Base-by-base conservation (phyloP, 2,888 invertebrate genomes). In the Clostera curtula region DNA sequence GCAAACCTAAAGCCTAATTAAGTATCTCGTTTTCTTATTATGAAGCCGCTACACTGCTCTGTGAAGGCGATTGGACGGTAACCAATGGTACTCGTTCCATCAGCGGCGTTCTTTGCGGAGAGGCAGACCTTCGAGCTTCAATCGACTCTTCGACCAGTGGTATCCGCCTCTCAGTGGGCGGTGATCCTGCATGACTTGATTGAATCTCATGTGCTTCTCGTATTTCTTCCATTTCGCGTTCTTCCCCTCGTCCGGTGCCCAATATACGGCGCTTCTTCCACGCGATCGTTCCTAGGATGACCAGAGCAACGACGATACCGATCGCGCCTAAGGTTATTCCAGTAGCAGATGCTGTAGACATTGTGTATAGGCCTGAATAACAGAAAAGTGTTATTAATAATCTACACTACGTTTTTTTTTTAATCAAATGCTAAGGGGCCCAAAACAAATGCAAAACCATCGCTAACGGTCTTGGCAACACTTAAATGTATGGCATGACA, bases 331-430 rank as follows among this genome's bases (percentile, higher is more conserved):
- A 56, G 2, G 66, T 64, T 24, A 82, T 65, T 4, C 74, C 75
- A 0, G 71, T 69, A 1, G 64, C 64, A 7, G 82, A 75, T n/a
- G 76, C 77, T 46, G 67, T 70, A 10, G 82, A 73, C 67, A 80
- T 68, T 36, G 66, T 58, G 52, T 74, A 71, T 24, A 72, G 36
- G 20, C 77, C 82, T 82, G 58, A 28, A 32, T 24, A 19, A 12
- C 3, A 15, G 25, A 36, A 27, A 16, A n/a, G n/a, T 7, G 16
- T 9, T 17, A 33, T 6, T 22, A 10, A 6, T 5, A 18, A 29
- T 16, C 10, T 20, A 25, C 19, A 18, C 11, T 2, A 12, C 12
- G 19, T 11, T 22, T n/a, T n/a, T n/a, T n/a, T n/a, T n/a, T n/a
- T n/a, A n/a, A n/a, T n/a, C n/a, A n/a, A n/a, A n/a, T n/a, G n/a